phyloP scores from a whole-genome alignment of 1,140 invertebrate species.

The Diprion similis region DNA sequence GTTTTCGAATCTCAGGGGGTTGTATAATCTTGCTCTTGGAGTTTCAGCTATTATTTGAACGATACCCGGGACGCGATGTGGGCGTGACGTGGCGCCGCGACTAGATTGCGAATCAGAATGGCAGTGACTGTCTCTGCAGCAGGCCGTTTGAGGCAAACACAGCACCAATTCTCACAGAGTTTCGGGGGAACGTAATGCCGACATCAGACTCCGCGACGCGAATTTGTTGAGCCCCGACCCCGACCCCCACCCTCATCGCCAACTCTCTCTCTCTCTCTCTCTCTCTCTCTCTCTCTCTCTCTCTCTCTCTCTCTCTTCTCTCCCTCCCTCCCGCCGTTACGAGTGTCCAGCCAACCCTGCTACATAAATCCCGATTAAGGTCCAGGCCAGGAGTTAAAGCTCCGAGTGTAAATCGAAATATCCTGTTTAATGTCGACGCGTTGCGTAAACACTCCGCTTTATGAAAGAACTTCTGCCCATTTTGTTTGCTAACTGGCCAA shows the following conservation, averaged over 20 bases:
- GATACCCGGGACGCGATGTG: not conserved
- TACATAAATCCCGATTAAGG: not conserved
- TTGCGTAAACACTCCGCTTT: too few species aligned
- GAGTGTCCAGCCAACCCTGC: not conserved
- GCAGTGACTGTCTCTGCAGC: not conserved
- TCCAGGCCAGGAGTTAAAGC: not conserved
- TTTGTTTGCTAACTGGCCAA: too few species aligned
- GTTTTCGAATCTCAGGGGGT: too few species aligned
- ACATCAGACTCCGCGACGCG: not conserved
- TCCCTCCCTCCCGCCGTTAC: not conserved
- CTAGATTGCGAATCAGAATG: not conserved
- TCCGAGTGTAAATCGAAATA: not conserved
- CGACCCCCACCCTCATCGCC: too few species aligned
- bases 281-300: too few species aligned
- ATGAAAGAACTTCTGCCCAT: too few species aligned
- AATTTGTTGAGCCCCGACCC: not conserved
- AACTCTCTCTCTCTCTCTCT: too few species aligned
- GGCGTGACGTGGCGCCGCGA: not conserved
- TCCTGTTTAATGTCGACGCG: not conserved
- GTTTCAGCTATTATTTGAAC: not conserved
- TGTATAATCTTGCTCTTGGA: too few species aligned
- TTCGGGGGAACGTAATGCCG: not conserved
- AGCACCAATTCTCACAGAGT: not conserved
- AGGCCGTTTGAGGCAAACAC: constrained; percentile 1
- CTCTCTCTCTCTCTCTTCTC: too few species aligned